Conservation (phyloP, 2,113 vertebrate genomes). For the Patagioenas fasciata region DNA sequence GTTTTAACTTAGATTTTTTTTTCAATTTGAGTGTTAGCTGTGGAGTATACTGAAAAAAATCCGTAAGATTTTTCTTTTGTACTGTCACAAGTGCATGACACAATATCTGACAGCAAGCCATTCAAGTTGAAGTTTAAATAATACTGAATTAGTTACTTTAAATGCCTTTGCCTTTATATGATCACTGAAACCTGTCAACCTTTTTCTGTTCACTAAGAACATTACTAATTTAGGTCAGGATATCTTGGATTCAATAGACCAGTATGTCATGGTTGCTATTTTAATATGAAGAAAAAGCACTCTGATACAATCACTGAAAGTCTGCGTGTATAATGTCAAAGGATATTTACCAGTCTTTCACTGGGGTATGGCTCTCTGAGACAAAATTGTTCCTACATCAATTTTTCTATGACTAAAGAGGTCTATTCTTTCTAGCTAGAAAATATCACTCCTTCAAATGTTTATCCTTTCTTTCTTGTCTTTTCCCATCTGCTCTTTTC, state of each 20-base stretch:
- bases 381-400: background rate
- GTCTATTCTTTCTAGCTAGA: background rate
- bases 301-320: background rate
- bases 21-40: background rate
- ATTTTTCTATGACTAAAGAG: background rate
- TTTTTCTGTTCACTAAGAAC: constrained; percentile 29
- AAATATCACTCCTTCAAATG: background rate
- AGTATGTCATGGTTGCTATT: background rate
- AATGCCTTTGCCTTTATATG: constrained; percentile 28
- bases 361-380: background rate
- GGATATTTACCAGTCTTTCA: background rate
- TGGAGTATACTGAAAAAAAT: background rate
- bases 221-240: constrained; percentile 43
- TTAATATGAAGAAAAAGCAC: constrained; percentile 9
- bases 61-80: background rate
- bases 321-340: background rate
- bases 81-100: background rate
- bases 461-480: background rate
- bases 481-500: background rate
- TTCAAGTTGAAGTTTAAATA: constrained; percentile 37
- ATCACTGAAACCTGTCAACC: constrained; percentile 34
- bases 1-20: background rate
- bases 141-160: constrained; percentile 35
- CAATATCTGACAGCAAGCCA: constrained; percentile 20
- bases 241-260: constrained; percentile 7